Evolutionary conservation across 2,797 vertebrate species (phyloP).

Genomic region (Arrhamphus sclerolepis): DNA sequence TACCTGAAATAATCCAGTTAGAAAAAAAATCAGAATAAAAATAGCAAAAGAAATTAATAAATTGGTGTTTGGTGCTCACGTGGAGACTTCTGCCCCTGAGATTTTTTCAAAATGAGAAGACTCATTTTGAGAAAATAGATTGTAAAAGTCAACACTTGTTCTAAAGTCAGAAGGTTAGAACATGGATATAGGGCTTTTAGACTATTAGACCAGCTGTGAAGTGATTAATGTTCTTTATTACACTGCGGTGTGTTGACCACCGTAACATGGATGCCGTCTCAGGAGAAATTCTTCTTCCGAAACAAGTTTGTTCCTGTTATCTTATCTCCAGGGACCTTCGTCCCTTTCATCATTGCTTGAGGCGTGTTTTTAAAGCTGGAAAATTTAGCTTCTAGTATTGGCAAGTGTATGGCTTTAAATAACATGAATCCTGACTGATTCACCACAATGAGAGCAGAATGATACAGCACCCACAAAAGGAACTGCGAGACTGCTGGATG

Average conservation of each 20-base stretch:
- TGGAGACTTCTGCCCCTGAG: too few relatives aligned
- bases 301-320: slow-evolving; percentile 56
- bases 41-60: too few relatives aligned
- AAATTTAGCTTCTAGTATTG: slow-evolving; percentile 17
- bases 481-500: slow-evolving; percentile 11
- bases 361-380: slow-evolving; percentile 36
- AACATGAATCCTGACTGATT: slow-evolving; percentile 46
- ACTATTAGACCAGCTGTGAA: slow-evolving; percentile 6
- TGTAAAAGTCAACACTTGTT: too few relatives aligned
- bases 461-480: slow-evolving; percentile 2
- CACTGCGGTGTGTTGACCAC: slow-evolving; percentile 27
- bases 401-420: slow-evolving; percentile 38
- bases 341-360: slow-evolving; percentile 52
- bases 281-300: slow-evolving; percentile 34
- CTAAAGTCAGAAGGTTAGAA: background rate
- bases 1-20: too few relatives aligned
- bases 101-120: too few relatives aligned
- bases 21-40: too few relatives aligned
- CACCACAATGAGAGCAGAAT: slow-evolving; percentile 30
- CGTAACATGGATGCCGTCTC: slow-evolving; percentile 32
- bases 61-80: too few relatives aligned
- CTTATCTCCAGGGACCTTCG: slow-evolving; percentile 45
- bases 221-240: slow-evolving; percentile 6
- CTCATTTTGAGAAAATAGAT: too few relatives aligned
- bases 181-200: background rate